Evolutionary conservation across 2,888 invertebrate species (phyloP).

Genomic region (Automeris io): DNA sequence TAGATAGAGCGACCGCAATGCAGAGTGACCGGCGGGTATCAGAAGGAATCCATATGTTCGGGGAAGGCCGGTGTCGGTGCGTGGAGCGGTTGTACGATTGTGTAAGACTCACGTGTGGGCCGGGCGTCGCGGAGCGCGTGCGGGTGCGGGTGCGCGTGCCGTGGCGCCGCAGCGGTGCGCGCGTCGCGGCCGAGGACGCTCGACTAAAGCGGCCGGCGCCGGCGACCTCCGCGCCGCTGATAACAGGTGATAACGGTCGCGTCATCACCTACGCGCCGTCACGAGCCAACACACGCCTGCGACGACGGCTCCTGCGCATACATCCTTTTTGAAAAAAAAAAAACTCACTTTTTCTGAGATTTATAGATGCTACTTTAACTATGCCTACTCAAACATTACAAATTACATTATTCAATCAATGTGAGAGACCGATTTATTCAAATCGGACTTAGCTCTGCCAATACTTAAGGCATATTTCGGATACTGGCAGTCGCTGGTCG

Average conservation of each 20-base stretch:
- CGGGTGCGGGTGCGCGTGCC: slow-evolving; percentile 15
- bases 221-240: slow-evolving; percentile 64
- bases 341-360: no score
- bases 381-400: no score
- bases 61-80: background rate
- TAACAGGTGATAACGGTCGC: slow-evolving; percentile 66
- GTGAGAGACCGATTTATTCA: no score
- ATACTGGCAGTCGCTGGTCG: no score
- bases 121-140: slow-evolving; percentile 16
- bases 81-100: slow-evolving; percentile 2
- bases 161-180: slow-evolving; percentile 25
- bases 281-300: slow-evolving; percentile 22
- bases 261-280: slow-evolving; percentile 39
- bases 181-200: slow-evolving; percentile 50
- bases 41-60: background rate
- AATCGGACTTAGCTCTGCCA: no score
- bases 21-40: background rate
- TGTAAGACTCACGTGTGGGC: background rate
- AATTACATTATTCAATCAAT: no score
- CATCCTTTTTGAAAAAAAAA: no score
- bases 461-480: no score
- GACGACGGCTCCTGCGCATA: background rate
- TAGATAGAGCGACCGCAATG: background rate
- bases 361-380: no score
- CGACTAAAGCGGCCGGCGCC: slow-evolving; percentile 36